Conservation (phyloP, 2,888 invertebrate genomes). For the Rhorus exstirpatorius region DNA sequence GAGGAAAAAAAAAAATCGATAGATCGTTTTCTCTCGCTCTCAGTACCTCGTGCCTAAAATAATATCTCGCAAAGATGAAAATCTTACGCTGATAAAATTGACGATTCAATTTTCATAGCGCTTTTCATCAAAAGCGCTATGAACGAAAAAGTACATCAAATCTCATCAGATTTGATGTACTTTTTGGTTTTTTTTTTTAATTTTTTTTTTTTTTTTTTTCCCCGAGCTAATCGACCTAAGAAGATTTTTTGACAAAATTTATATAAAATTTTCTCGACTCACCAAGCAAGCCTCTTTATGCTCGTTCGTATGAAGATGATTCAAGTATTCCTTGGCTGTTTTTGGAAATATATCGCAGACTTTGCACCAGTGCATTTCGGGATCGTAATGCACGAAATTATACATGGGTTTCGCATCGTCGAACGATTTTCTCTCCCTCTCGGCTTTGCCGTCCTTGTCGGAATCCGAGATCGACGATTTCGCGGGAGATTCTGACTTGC, state of each 20-base stretch:
- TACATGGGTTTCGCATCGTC: conserved; percentile 87
- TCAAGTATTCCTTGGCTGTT: conserved; percentile 94
- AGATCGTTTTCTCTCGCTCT: background rate
- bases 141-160: too few relatives aligned
- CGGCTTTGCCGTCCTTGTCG: conserved; percentile 80
- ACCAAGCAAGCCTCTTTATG: conserved; percentile 89
- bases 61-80: background rate
- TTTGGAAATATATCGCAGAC: conserved; percentile 95
- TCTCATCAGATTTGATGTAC: too few relatives aligned
- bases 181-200: too few relatives aligned
- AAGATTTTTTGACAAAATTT: background rate
- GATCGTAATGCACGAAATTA: conserved; percentile 95
- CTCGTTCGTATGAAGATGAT: conserved; percentile 93
- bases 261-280: conserved; percentile 72
- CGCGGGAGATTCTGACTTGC: conserved; percentile 80
- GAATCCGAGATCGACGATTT: conserved; percentile 78
- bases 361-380: conserved; percentile 96
- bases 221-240: conserved; percentile 30
- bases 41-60: background rate
- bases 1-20: background rate
- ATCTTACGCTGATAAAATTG: background rate
- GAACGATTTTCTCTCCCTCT: conserved; percentile 77
- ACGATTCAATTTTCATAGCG: too few relatives aligned
- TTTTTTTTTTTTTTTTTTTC: background rate
- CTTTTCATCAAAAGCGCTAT: too few relatives aligned